Conservation (phyloP, 2,113 vertebrate genomes). For the Peromyscus maniculatus region DNA sequence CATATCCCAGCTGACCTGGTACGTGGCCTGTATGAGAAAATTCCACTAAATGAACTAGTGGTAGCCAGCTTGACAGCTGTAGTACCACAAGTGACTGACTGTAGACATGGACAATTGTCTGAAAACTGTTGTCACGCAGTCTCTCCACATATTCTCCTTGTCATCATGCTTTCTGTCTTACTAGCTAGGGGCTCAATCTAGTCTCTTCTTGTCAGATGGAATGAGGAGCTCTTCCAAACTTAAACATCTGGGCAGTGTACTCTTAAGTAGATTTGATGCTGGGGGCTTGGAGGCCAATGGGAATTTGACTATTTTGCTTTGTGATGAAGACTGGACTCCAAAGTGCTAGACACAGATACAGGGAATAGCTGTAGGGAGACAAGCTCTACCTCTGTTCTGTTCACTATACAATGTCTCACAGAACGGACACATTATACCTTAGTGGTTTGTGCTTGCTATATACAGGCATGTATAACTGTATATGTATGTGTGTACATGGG, state of each 20-base stretch:
- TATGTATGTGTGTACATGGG: too few relatives aligned
- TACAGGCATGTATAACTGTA: too few relatives aligned
- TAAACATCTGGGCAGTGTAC: neutral
- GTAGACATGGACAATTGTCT: neutral
- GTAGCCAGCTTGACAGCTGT: neutral
- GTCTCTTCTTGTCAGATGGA: neutral
- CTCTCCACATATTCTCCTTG: neutral
- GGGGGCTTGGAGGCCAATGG: too few relatives aligned
- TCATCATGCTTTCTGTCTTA: neutral
- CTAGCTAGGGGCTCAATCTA: neutral
- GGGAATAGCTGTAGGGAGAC: too few relatives aligned
- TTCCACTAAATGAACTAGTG: neutral
- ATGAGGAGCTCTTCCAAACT: neutral
- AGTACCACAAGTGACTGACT: neutral
- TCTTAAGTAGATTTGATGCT: neutral
- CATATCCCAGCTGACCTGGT: too few relatives aligned
- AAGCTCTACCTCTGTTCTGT: neutral
- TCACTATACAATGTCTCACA: neutral
- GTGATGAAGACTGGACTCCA: neutral
- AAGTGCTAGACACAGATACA: neutral
- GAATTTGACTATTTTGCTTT: neutral
- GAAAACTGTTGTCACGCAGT: neutral
- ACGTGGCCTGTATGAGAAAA: neutral
- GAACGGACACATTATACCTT: too few relatives aligned
- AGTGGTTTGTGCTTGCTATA: neutral